Conservation (phyloP, 2,797 vertebrate species). For the Ctenopoma kingsleyae region DNA sequence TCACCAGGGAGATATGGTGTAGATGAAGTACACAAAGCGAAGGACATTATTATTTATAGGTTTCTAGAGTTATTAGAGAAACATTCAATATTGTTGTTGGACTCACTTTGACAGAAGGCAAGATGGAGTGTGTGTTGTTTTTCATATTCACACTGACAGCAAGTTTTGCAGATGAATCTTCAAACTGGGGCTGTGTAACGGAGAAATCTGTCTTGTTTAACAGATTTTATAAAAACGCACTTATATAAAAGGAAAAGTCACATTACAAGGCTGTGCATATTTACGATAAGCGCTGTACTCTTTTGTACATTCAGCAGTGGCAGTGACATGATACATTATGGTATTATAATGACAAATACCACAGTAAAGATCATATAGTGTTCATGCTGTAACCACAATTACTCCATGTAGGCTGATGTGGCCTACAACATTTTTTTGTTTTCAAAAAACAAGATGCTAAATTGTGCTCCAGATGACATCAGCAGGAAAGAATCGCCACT, state of each 20-base stretch:
- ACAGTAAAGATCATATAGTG: conserved; percentile 10
- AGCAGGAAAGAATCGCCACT: conserved; percentile 64
- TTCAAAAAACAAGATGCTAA: conserved; percentile 41
- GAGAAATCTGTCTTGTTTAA: neutral
- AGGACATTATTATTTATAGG: conserved; percentile 55
- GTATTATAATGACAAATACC: conserved; percentile 23
- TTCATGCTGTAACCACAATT: conserved; percentile 20
- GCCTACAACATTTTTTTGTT: conserved; percentile 40
- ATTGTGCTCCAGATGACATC: conserved; percentile 66
- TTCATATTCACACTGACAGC: conserved; percentile 21
- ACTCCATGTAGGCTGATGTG: conserved; percentile 19
- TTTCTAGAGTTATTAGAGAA: conserved; percentile 35
- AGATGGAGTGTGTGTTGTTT: conserved; percentile 31
- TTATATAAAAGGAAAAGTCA: conserved; percentile 13
- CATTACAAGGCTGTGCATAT: neutral
- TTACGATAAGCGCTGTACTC: neutral
- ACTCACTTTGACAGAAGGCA: conserved; percentile 36
- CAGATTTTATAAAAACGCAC: conserved; percentile 9
- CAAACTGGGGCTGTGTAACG: conserved; percentile 2
- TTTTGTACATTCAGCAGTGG: conserved; percentile 3
- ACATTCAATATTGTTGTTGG: conserved; percentile 59
- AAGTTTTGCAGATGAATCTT: conserved; percentile 23
- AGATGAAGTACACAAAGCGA: conserved; percentile 52
- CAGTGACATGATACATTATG: conserved; percentile 5
- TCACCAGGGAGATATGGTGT: conserved; percentile 31